Evolutionary conservation across 2,797 vertebrate species (phyloP).

Genomic region (Mionectes olivaceus): DNA sequence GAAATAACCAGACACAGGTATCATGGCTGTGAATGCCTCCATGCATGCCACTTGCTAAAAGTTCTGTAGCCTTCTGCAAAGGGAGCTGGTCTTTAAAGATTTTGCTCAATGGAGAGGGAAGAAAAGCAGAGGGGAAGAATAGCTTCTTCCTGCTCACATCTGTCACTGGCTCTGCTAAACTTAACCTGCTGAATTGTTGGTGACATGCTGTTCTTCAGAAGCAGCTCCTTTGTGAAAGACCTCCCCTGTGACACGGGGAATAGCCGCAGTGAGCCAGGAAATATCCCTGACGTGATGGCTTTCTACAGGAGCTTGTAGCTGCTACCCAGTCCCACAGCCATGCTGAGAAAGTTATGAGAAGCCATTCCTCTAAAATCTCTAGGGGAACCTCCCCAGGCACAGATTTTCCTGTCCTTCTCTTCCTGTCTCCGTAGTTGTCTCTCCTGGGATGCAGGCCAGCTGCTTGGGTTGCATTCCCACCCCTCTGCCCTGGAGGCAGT

Average conservation of each 20-base stretch:
- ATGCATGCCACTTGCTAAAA: constrained; percentile 31
- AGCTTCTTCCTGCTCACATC: constrained; percentile 44
- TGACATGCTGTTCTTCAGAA: constrained; percentile 49
- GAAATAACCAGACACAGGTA: constrained; percentile 72
- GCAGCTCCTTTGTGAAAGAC: constrained; percentile 43
- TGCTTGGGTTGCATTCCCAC: neutral
- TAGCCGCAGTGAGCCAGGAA: neutral
- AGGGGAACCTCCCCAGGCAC: neutral
- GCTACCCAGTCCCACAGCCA: neutral
- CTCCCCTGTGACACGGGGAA: neutral
- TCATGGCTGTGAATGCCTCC: constrained; percentile 57
- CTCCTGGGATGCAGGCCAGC: neutral
- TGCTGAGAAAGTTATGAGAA: neutral
- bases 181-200: neutral
- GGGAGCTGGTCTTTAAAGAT: constrained; percentile 39
- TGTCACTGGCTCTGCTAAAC: constrained; percentile 37
- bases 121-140: constrained; percentile 56
- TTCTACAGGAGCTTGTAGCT: neutral
- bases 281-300: neutral
- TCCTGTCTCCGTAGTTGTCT: neutral
- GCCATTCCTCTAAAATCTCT: neutral
- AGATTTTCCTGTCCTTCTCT: neutral
- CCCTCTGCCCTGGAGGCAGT: neutral
- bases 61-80: constrained; percentile 48
- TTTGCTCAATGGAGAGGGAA: constrained; percentile 37